Percentiles rank a stretch among this genome's conserved stretches.
Conservation (phyloP, 2,888 invertebrate genomes). For the Lasioglossum morio region DNA sequence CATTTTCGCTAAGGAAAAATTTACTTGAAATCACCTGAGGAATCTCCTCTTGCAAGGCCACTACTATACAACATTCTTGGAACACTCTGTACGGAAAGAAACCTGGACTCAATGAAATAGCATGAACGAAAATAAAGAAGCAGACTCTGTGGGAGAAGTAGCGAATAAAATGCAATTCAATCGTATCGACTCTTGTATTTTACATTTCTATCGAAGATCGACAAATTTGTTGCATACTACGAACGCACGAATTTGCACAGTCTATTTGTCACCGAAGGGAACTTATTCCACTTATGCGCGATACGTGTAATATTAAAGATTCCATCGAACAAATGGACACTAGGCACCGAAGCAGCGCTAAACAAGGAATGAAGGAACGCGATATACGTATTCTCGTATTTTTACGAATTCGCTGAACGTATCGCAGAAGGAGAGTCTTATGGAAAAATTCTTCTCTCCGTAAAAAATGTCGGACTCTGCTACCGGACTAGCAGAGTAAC, state of each 20-base stretch:
- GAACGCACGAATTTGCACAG: background rate
- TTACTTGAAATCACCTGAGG: no score
- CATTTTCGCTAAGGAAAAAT: no score
- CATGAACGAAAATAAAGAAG: background rate
- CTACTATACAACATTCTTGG: no score
- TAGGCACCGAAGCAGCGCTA: background rate
- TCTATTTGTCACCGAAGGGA: background rate
- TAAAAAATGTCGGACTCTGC: background rate
- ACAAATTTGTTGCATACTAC: background rate
- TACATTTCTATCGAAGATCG: no score
- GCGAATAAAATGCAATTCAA: background rate
- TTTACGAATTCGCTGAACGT: background rate
- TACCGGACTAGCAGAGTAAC: background rate
- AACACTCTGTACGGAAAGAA: no score
- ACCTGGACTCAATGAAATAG: no score
- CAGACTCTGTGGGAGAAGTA: background rate
- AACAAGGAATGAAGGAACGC: background rate
- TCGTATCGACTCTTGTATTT: background rate
- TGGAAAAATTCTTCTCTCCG: background rate
- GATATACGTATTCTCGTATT: background rate
- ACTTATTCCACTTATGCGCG: background rate
- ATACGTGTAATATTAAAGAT: slow-evolving; percentile 6
- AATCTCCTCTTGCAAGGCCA: no score
- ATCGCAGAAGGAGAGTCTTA: background rate
- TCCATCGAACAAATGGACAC: background rate